Conservation (phyloP, 2,888 invertebrate genomes). For the Macrosoma leucophasiata region DNA sequence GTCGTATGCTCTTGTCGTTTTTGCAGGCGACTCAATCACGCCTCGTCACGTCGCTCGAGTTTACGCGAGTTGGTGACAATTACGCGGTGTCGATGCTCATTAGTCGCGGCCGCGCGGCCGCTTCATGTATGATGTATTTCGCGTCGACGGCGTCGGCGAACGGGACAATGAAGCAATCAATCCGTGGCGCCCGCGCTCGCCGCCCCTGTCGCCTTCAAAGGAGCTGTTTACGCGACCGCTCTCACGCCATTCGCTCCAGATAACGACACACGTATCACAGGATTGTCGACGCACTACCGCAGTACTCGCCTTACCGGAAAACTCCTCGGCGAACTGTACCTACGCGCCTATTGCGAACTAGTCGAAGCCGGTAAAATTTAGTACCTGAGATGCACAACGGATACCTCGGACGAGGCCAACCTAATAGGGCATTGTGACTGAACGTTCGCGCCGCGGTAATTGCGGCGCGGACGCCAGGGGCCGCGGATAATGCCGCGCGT, state of each 20-base stretch:
- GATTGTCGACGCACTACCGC: constrained; percentile 3
- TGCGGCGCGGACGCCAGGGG: constrained; percentile 66
- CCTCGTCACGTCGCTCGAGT: constrained; percentile 34
- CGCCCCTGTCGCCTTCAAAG: constrained; percentile 36
- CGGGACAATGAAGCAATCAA: constrained; percentile 73
- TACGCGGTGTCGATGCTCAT: constrained; percentile 61
- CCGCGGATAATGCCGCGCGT: constrained; percentile 63
- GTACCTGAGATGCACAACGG: too few relatives aligned
- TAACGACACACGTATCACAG: constrained; percentile 29
- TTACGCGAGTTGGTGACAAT: constrained; percentile 52
- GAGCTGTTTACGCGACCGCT: constrained; percentile 43
- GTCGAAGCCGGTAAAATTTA: too few relatives aligned
- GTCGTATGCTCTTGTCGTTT: constrained; percentile 45
- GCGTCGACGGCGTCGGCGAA: constrained; percentile 49
- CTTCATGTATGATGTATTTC: constrained; percentile 71
- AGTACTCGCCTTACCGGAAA: constrained; percentile 9
- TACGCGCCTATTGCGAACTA: not conserved
- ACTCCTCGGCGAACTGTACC: not conserved
- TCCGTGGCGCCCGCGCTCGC: constrained; percentile 42
- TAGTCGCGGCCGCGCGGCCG: constrained; percentile 51
- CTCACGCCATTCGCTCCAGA: constrained; percentile 29
- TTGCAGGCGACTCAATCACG: constrained; percentile 50
- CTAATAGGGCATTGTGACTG: constrained; percentile 54
- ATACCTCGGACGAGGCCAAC: constrained; percentile 30
- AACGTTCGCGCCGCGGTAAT: constrained; percentile 54